Percentiles rank a stretch among this genome's conserved stretches.
phyloP scores from a whole-genome alignment of 2,113 vertebrate species.

The Elachura formosa region DNA sequence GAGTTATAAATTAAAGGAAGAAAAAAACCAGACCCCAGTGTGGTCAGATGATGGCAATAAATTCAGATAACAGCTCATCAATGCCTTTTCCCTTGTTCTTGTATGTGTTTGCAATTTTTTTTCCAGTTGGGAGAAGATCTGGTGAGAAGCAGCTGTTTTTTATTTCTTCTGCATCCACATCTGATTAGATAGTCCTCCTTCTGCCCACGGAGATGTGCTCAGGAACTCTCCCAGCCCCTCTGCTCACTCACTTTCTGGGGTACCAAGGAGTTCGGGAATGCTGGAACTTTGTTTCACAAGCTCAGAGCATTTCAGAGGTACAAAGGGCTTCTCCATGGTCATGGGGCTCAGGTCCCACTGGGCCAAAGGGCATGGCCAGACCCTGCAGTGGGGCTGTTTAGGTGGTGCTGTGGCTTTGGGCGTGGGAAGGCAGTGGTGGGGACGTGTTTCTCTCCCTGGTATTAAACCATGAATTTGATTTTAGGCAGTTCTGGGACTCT shows the following conservation, averaged over 20 bases:
- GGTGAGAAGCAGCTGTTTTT: conserved; percentile 65
- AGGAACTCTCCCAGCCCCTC: conserved; percentile 14
- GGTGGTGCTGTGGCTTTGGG: neutral
- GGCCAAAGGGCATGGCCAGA: neutral
- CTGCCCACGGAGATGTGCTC: conserved; percentile 9
- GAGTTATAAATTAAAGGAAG: conserved; percentile 36
- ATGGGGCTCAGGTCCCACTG: neutral
- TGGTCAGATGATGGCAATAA: conserved; percentile 65
- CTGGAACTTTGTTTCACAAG: conserved; percentile 6
- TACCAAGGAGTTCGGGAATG: neutral
- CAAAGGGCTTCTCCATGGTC: neutral
- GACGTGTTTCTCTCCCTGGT: neutral
- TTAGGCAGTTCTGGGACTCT: neutral
- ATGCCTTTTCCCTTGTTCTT: conserved; percentile 45
- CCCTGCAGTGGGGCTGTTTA: neutral
- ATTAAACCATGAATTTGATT: neutral
- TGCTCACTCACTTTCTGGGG: neutral
- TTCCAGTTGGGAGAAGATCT: conserved; percentile 41
- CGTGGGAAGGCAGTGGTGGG: neutral
- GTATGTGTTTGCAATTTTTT: conserved; percentile 14
- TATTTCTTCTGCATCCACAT: conserved; percentile 56
- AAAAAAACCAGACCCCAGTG: conserved; percentile 36
- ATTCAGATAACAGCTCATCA: conserved; percentile 68
- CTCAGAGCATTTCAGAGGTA: conserved; percentile 7
- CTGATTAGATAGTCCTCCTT: conserved; percentile 41